Percentiles rank a stretch among this genome's conserved stretches.
Conservation (phyloP, 2,113 vertebrate species). For the Glareola pratincola region DNA sequence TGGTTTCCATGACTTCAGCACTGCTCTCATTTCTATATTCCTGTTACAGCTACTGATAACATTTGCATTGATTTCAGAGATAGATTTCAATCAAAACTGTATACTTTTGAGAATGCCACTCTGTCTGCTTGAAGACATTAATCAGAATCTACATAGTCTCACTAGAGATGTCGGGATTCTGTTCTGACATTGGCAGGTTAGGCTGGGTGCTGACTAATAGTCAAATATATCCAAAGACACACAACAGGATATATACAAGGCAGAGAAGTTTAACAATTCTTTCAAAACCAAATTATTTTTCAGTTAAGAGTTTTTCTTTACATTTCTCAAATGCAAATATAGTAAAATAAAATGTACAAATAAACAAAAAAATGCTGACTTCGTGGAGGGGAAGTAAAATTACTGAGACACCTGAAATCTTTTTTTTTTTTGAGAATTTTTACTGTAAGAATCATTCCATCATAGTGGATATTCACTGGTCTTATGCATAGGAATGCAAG, state of each 20-base stretch:
- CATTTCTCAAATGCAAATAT: neutral
- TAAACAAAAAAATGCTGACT: neutral
- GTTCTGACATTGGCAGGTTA: neutral
- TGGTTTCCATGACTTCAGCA: constrained; percentile 56
- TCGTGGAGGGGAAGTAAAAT: neutral
- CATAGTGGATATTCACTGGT: neutral
- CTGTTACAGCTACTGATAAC: neutral
- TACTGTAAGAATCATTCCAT: neutral
- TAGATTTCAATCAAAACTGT: neutral
- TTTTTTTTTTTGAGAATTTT: neutral
- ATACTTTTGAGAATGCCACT: neutral
- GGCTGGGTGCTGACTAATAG: neutral
- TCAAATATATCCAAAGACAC: neutral
- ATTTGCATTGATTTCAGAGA: constrained; percentile 6
- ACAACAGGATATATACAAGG: neutral
- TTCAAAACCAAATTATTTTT: neutral
- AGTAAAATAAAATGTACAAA: neutral
- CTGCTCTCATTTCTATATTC: neutral
- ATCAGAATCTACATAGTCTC: neutral
- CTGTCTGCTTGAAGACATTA: neutral
- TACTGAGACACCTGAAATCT: neutral
- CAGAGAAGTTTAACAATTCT: neutral
- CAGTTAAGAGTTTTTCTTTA: neutral
- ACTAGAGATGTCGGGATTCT: neutral
- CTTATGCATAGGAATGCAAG: neutral